Conservation (phyloP, 2,113 vertebrate genomes). For the Phocoena phocoena region DNA sequence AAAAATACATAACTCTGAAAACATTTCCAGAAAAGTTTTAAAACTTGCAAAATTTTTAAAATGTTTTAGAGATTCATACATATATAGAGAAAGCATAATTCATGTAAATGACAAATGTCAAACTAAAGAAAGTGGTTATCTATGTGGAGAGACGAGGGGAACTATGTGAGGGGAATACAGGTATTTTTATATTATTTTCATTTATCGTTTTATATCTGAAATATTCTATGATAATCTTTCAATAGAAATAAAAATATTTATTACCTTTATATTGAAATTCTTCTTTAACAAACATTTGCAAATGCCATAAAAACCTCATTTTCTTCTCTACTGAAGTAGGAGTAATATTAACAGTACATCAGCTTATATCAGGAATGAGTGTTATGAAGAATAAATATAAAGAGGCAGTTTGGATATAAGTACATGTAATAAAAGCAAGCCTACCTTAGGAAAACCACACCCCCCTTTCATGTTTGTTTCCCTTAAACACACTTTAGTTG, state of each 20-base stretch:
- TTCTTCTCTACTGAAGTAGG: background rate
- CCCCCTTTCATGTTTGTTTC: background rate
- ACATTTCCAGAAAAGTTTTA: background rate
- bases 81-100: background rate
- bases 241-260: background rate
- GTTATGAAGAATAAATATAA: background rate
- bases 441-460: background rate
- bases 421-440: background rate
- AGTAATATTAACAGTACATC: background rate
- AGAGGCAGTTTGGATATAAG: background rate
- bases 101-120: background rate
- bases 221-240: background rate
- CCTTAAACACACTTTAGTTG: background rate
- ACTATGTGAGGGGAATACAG: background rate
- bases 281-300: background rate
- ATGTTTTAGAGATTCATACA: background rate
- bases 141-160: background rate
- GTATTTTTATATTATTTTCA: background rate
- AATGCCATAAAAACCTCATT: background rate
- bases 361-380: background rate
- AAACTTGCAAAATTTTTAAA: background rate
- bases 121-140: background rate
- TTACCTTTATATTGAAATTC: background rate
- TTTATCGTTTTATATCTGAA: background rate
- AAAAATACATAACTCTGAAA: background rate